These are phyloP conservation scores for Cotesia glomerata DNA, from an alignment of 1,140 invertebrate genomes.

Conservation along the genomic window DNA sequence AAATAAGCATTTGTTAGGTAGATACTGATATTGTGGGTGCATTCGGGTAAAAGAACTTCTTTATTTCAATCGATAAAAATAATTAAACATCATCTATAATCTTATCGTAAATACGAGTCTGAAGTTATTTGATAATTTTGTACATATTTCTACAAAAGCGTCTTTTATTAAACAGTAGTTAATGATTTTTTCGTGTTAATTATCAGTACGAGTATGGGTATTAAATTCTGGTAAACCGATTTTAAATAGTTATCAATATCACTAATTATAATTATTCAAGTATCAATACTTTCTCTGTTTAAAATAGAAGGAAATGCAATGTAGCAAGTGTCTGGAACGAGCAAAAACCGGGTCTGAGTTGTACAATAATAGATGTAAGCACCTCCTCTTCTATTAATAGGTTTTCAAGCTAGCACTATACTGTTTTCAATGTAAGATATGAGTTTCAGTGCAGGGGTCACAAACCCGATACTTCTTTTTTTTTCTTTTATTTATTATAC, in stretches of 20 bases:
- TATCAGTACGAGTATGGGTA: too few species aligned
- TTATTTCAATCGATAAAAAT: too few species aligned
- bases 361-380: conserved; percentile 27
- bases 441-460: conserved; percentile 15
- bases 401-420: neutral
- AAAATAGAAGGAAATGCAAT: conserved; percentile 14
- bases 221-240: neutral
- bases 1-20: too few species aligned
- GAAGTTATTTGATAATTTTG: too few species aligned
- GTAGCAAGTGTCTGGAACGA: conserved; percentile 16
- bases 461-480: neutral
- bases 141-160: too few species aligned
- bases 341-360: conserved; percentile 18
- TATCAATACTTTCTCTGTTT: conserved; percentile 6
- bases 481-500: neutral
- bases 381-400: conserved; percentile 12
- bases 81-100: too few species aligned
- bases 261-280: neutral
- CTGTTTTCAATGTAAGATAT: conserved; percentile 11
- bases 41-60: too few species aligned
- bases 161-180: too few species aligned
- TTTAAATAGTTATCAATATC: neutral
- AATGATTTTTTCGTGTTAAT: too few species aligned
- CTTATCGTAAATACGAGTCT: too few species aligned
- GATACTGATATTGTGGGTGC: too few species aligned